phyloP scores from a whole-genome alignment of 2,888 invertebrate species.

The Enoplolaimus lenunculus region DNA sequence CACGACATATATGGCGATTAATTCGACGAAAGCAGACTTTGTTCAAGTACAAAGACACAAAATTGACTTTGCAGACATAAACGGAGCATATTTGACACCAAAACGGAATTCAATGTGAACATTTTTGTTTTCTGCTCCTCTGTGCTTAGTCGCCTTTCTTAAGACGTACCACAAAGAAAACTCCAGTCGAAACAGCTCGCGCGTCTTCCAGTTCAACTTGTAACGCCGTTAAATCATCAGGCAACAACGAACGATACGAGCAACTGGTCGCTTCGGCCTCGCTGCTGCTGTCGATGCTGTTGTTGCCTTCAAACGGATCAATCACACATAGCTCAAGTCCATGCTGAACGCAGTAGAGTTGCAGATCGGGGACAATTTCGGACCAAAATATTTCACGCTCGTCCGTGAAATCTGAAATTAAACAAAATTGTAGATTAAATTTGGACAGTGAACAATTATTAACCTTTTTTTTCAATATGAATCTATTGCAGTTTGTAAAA shows the following conservation, averaged over 20 bases:
- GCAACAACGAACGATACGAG: not conserved
- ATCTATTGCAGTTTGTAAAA: too few species aligned
- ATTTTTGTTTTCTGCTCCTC: too few species aligned
- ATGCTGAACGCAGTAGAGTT: conserved; percentile 35
- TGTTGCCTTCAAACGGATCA: conserved; percentile 39
- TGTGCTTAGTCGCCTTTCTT: too few species aligned
- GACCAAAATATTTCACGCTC: conserved; percentile 31
- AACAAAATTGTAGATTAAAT: too few species aligned
- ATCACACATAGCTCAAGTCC: conserved; percentile 40
- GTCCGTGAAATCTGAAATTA: conserved; percentile 33
- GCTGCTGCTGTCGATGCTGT: conserved; percentile 24
- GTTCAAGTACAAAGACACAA: too few species aligned
- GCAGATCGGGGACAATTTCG: conserved; percentile 36
- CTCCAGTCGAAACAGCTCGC: not conserved
- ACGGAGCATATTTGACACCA: too few species aligned
- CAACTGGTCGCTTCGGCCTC: not conserved
- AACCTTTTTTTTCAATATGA: too few species aligned
- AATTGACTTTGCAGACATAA: too few species aligned
- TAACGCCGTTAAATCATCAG: not conserved
- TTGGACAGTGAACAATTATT: too few species aligned
- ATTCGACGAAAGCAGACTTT: too few species aligned
- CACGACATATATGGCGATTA: too few species aligned
- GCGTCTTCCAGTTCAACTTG: not conserved
- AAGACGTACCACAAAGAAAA: not conserved
- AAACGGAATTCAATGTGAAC: too few species aligned